Evolutionary conservation across 1,140 invertebrate species (phyloP), one percentile per base, ranked within the genome.

Genomic region (Bilobella aurantiaca): DNA sequence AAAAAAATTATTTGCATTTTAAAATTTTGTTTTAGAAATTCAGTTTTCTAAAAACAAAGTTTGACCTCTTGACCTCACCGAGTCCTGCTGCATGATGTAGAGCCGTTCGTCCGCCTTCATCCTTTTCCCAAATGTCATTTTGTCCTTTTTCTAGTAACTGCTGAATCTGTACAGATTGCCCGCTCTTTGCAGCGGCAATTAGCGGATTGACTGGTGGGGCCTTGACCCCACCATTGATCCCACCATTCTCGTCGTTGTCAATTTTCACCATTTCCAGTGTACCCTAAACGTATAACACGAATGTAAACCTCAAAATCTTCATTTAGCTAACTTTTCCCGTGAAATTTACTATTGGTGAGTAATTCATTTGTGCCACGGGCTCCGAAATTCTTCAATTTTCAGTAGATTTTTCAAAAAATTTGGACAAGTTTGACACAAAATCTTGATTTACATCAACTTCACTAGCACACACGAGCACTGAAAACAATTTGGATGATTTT

Each of bases 51-150:
- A 58, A 58, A 58, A 28, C 12, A 23, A 25, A 59, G 32, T 31
- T 59, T 57, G n/a, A 57, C n/a, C 14, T 57, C 5, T 28, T 23
- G 53, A 21, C 27, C 21, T n/a, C n/a, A 59, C 58, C 58, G 3
- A 29, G 29, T 18, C 31, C 58, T 30, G 58, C 58, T 8, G 59
- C 59, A 27, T 31, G 30, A 46, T 62, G 59, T 8, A 62, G 59
- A 8, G 59, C 29, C 31, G 59, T 62, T 46, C 59, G 31, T 12
- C 59, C 59, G 3, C 31, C 31, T 37, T 42, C 30, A 28, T 62
- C 59, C 25, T 46, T 62, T 46, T 46, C 30, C 59, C 29, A 58
- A 28, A 23, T 8, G 29, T 31, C 29, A 29, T 29, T 8, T n/a
- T n/a, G n/a, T 29, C 57, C 57, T 28, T 8, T 25, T 25, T 31